Conservation (phyloP, 2,888 invertebrate genomes). For the Acleris laterana region DNA sequence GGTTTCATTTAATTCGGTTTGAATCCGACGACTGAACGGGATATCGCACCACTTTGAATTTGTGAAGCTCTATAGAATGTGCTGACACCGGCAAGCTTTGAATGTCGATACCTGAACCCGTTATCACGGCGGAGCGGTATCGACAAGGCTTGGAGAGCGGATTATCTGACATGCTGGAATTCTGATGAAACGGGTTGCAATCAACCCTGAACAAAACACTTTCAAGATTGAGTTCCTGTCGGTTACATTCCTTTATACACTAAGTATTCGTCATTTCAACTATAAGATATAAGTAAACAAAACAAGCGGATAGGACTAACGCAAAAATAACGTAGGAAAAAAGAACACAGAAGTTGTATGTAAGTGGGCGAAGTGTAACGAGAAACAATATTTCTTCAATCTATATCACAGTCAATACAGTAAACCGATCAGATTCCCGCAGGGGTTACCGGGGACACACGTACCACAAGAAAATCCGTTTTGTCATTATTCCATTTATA, state of each 20-base stretch:
- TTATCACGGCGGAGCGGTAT: slow-evolving; percentile 24
- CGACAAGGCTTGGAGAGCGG: slow-evolving; percentile 15
- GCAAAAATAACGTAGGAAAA: neutral
- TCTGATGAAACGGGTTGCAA: slow-evolving; percentile 1
- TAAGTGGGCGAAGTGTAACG: neutral
- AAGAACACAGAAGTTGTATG: neutral
- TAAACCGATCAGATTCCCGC: slow-evolving; percentile 10
- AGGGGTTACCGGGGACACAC: neutral
- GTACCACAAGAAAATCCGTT: neutral
- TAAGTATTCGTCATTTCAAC: too few relatives aligned
- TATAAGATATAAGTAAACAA: too few relatives aligned
- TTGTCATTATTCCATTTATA: neutral
- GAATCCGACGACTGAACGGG: neutral
- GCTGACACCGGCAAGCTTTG: slow-evolving; percentile 22
- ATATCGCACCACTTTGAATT: slow-evolving; percentile 15
- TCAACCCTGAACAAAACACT: neutral
- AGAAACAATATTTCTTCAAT: slow-evolving; percentile 3
- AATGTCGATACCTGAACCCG: slow-evolving; percentile 25
- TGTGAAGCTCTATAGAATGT: slow-evolving; percentile 11
- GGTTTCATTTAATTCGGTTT: slow-evolving; percentile 13
- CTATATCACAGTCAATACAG: slow-evolving; percentile 6
- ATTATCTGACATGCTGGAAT: slow-evolving; percentile 17
- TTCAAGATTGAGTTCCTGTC: too few relatives aligned
- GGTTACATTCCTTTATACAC: too few relatives aligned
- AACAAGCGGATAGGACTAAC: neutral